phyloP scores from a whole-genome alignment of 2,113 vertebrate species.

The Lophius piscatorius region DNA sequence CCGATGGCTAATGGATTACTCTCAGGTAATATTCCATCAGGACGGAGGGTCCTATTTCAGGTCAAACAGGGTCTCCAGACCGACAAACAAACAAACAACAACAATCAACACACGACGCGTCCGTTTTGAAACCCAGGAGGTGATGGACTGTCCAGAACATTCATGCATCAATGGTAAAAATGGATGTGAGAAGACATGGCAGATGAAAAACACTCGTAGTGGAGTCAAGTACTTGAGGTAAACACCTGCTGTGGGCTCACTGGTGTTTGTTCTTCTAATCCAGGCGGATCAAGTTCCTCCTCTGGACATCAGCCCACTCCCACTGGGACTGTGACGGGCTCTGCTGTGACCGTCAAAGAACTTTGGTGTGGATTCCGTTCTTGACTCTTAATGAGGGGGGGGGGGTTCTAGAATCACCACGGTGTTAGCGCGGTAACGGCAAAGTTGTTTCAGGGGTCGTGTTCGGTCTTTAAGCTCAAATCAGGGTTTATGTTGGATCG shows the following conservation, averaged over 20 bases:
- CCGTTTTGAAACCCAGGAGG: no score
- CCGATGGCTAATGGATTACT: conserved; percentile 54
- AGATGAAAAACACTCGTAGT: neutral
- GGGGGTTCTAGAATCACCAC: no score
- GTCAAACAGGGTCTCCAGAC: conserved; percentile 62
- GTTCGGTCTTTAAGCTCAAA: no score
- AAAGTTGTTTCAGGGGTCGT: no score
- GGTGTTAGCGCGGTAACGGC: no score
- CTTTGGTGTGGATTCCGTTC: conserved; percentile 70
- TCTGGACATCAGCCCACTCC: conserved; percentile 35
- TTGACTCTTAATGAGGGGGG: conserved; percentile 69
- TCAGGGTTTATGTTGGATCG: no score
- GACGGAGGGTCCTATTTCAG: conserved; percentile 63
- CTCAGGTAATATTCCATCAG: conserved; percentile 60
- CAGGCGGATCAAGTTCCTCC: conserved; percentile 40
- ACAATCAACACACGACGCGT: conserved; percentile 18
- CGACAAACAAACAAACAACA: conserved; percentile 29
- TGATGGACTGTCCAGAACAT: neutral
- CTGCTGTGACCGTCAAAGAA: conserved; percentile 42
- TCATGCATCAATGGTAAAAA: conserved; percentile 4
- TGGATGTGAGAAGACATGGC: neutral
- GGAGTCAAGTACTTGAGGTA: neutral
- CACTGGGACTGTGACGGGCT: conserved; percentile 42
- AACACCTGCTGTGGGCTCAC: conserved; percentile 16
- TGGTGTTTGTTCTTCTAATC: conserved; percentile 35